Percentiles rank a stretch among this genome's conserved stretches.
These are phyloP conservation scores for Drosophila tristis DNA, from an alignment of 1,140 invertebrate species.

Conservation along the genomic window DNA sequence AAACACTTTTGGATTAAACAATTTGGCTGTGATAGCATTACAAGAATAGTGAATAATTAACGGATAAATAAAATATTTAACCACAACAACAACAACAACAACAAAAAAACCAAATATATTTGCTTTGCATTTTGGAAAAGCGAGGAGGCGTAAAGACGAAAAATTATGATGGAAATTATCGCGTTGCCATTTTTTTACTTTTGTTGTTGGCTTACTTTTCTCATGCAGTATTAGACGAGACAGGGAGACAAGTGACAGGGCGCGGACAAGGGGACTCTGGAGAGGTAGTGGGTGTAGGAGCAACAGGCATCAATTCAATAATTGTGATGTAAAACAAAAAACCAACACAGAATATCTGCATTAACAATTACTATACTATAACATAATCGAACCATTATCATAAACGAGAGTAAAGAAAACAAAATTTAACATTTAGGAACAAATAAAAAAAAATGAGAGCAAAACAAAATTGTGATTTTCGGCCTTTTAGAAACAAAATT, in stretches of 20 bases:
- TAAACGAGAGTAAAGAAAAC: constrained; percentile 43
- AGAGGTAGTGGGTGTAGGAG: constrained; percentile 12
- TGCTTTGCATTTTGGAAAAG: constrained; percentile 62
- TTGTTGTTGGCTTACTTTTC: constrained; percentile 77
- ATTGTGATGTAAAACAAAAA: constrained; percentile 72
- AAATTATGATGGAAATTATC: constrained; percentile 30
- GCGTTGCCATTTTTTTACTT: constrained; percentile 51
- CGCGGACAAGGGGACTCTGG: not conserved
- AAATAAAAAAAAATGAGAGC: constrained; percentile 60
- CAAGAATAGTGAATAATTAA: constrained; percentile 57
- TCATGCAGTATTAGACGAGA: constrained; percentile 70
- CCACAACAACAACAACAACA: constrained; percentile 24
- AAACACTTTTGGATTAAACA: constrained; percentile 83
- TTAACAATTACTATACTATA: constrained; percentile 41
- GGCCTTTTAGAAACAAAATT: constrained; percentile 84
- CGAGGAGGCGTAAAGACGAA: constrained; percentile 9
- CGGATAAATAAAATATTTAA: constrained; percentile 46
- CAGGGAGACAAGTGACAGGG: constrained; percentile 14
- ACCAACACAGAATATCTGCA: constrained; percentile 41
- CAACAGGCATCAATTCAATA: constrained; percentile 75
- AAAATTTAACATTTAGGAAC: constrained; percentile 82
- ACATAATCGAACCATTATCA: constrained; percentile 42
- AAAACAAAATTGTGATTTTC: constrained; percentile 84
- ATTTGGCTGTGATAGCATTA: constrained; percentile 84
- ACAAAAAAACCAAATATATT: constrained; percentile 22